Percentiles rank a stretch among this genome's conserved stretches.
Conservation (phyloP, 1,140 invertebrate genomes). For the Pachyrhynchus sulphureomaculatus region DNA sequence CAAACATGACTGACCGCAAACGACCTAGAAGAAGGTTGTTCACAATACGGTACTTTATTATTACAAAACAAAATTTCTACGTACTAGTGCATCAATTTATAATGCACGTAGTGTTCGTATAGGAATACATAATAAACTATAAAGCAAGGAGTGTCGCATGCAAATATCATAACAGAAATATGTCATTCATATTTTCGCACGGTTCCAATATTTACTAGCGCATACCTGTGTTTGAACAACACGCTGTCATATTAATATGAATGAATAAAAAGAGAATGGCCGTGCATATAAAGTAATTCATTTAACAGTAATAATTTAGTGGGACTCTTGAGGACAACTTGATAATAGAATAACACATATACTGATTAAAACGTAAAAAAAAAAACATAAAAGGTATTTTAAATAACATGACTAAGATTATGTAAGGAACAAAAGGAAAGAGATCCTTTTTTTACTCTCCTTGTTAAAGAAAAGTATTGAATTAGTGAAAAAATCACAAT, state of each 20-base stretch:
- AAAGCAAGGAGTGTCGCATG: constrained; percentile 41
- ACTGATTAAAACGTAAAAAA: neutral
- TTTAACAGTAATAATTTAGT: constrained; percentile 23
- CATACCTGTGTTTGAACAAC: constrained; percentile 32
- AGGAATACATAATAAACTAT: constrained; percentile 38
- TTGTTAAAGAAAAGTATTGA: no score
- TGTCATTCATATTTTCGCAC: constrained; percentile 48
- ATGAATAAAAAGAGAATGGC: constrained; percentile 28
- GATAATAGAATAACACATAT: constrained; percentile 13
- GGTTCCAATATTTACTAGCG: constrained; percentile 32
- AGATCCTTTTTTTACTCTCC: no score
- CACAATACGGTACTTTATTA: constrained; percentile 31
- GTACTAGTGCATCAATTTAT: constrained; percentile 27
- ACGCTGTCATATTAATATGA: constrained; percentile 37
- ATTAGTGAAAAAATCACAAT: no score
- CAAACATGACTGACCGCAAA: constrained; percentile 18
- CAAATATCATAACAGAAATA: constrained; percentile 45
- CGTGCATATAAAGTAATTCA: constrained; percentile 7
- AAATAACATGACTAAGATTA: no score
- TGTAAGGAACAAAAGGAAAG: no score
- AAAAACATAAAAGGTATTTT: neutral
- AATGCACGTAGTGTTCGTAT: constrained; percentile 21
- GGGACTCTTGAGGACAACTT: constrained; percentile 6
- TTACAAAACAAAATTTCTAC: constrained; percentile 30
- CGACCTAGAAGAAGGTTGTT: constrained; percentile 32